A percentile compares a stretch with the other conserved stretches of the same genome.
These are phyloP conservation scores for Steatornis caripensis DNA, from an alignment of 2,113 vertebrate genomes.

Conservation along the genomic window DNA sequence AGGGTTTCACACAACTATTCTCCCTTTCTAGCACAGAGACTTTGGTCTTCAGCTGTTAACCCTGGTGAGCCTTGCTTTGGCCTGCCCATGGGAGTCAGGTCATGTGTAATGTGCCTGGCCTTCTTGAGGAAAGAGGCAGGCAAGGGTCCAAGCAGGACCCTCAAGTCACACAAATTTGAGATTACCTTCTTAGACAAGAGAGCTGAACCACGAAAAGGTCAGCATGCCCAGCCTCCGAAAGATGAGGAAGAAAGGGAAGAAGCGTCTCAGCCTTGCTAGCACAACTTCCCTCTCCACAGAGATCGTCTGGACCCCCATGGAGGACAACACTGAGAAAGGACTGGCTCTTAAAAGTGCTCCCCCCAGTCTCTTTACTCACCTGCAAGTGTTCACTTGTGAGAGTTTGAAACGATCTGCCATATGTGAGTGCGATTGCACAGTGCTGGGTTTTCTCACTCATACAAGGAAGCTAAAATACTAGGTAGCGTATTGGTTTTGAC, in stretches of 20 bases:
- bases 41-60: background rate
- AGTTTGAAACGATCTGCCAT: background rate
- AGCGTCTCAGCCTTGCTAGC: background rate
- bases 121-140: background rate
- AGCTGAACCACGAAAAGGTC: background rate
- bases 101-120: accelerated
- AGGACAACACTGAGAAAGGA: accelerated
- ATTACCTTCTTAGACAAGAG: background rate
- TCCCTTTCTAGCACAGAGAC: background rate
- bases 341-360: background rate
- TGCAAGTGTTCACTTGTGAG: accelerated
- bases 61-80: background rate
- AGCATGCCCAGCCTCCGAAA: accelerated
- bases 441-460: background rate
- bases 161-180: background rate
- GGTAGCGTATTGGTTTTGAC: background rate
- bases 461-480: background rate
- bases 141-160: background rate
- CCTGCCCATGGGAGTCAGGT: background rate
- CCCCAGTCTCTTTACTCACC: accelerated
- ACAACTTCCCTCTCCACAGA: background rate
- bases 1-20: background rate
- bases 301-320: too few relatives aligned
- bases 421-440: background rate
- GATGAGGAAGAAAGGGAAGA: background rate